These are phyloP conservation scores for Ameiurus melas DNA, from an alignment of 2,113 vertebrate genomes.

Conservation along the genomic window DNA sequence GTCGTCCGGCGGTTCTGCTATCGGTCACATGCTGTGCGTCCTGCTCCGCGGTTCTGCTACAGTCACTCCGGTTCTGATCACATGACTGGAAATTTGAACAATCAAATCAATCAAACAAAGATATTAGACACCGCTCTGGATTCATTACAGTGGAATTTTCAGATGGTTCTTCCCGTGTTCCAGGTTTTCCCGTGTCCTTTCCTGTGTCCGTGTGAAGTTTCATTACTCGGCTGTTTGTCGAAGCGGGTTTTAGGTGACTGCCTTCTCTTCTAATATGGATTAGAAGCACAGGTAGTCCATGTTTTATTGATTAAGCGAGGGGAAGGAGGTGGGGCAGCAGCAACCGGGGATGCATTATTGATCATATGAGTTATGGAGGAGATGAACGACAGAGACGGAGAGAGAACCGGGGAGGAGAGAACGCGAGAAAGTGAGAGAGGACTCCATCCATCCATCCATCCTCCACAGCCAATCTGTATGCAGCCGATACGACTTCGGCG, in stretches of 20 bases:
- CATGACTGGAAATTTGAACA: too few relatives aligned
- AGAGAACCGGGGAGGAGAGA: constrained; percentile 35
- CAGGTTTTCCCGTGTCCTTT: background rate
- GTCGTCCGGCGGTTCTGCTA: too few relatives aligned
- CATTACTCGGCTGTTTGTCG: background rate
- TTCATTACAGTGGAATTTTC: background rate
- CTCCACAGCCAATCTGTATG: constrained; percentile 38
- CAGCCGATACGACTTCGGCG: background rate
- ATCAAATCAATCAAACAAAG: too few relatives aligned
- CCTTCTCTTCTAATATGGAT: background rate
- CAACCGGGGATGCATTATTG: constrained; percentile 67
- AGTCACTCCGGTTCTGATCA: too few relatives aligned
- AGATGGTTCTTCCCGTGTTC: too few relatives aligned
- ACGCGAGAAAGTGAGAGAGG: background rate
- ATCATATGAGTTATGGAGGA: constrained; percentile 49
- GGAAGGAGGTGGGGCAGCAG: constrained; percentile 59
- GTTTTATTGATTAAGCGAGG: constrained; percentile 72
- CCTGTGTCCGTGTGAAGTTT: background rate
- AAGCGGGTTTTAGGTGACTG: background rate
- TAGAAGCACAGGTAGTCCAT: constrained; percentile 56
- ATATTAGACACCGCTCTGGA: background rate
- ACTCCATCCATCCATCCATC: constrained; percentile 8
- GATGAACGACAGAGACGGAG: constrained; percentile 23
- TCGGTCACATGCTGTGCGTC: too few relatives aligned
- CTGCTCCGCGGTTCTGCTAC: too few relatives aligned